phyloP scores from a whole-genome alignment of 2,113 vertebrate species.

The Pitta sordida region DNA sequence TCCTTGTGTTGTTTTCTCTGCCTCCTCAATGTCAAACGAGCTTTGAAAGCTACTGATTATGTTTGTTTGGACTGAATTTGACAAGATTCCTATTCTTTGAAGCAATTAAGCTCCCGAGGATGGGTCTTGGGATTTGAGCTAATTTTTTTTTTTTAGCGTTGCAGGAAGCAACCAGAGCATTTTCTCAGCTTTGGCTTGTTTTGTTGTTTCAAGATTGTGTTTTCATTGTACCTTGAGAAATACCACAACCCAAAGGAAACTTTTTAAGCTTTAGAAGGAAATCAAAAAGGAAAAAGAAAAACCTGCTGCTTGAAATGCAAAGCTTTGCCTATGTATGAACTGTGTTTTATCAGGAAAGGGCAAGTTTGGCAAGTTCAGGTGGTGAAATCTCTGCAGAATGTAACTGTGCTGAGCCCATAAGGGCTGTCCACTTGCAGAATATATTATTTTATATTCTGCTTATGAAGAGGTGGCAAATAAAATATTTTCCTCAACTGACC shows the following conservation, averaged over 20 bases:
- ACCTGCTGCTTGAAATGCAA: not conserved
- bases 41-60: conserved; percentile 84
- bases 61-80: conserved; percentile 84
- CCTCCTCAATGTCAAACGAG: conserved; percentile 84
- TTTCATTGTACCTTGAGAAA: not conserved
- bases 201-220: conserved; percentile 24
- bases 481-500: not conserved
- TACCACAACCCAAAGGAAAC: not conserved
- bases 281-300: not conserved
- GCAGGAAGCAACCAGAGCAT: conserved; percentile 74
- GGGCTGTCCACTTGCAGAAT: not conserved
- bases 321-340: not conserved
- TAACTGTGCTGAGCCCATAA: not conserved
- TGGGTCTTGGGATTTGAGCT: conserved; percentile 80
- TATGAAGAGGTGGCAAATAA: not conserved
- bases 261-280: not conserved
- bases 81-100: conserved; percentile 86
- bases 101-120: conserved; percentile 90
- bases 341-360: not conserved
- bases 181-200: conserved; percentile 70
- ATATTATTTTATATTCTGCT: not conserved
- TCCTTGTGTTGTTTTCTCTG: conserved; percentile 72
- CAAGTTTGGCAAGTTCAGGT: not conserved
- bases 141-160: conserved; percentile 72
- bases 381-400: not conserved